Evolutionary conservation across 2,888 invertebrate species (phyloP), one percentile per base, ranked within the genome.

Genomic region (Lasioglossum leucozonium): DNA sequence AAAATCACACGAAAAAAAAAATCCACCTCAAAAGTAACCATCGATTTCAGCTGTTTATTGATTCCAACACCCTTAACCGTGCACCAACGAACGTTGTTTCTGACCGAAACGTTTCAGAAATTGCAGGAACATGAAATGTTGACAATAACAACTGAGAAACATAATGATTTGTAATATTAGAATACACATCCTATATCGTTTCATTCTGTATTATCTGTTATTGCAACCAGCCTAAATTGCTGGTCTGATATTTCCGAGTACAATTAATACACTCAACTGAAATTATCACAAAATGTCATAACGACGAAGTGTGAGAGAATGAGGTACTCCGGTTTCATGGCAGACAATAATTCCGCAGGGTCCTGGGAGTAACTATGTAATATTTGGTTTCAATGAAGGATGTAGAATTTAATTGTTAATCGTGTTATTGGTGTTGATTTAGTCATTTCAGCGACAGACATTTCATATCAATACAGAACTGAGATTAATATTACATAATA

Each of bases 251-350:
- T 34, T 22, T 10, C 22, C 10, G 22, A 4, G 37, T 37, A 67
- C 65, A 22, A 37, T 67, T 37, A 67, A 67, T 67, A 18, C 22
- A 22, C 37, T 67, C 65, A 67, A 67, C 34, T 37, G 65, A 34
- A 67, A 58, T 62, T 62, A 42, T 55, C 75, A 62, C n/a, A 55
- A 75, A 62, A 40, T 30, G 62, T 62, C 62, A 62, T 42, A 75
- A 42, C 55, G 30, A n/a, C 58, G 75, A 72, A 47, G 6, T 0
- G 30, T 30, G 62, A 30, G 62, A 30, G 58, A 30, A 18, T 51
- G 51, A 74, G 37, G 40, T 58, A 74, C 16, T 13, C 72, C 42
- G 37, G 58, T 40, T 58, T 74, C 58, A 74, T 58, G 58, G 62
- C 62, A 62, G 62, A 62, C 62, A 62, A 62, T 62, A 62, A 62